Conservation (phyloP, 2,888 invertebrate genomes). For the Anthrax anthrax region DNA sequence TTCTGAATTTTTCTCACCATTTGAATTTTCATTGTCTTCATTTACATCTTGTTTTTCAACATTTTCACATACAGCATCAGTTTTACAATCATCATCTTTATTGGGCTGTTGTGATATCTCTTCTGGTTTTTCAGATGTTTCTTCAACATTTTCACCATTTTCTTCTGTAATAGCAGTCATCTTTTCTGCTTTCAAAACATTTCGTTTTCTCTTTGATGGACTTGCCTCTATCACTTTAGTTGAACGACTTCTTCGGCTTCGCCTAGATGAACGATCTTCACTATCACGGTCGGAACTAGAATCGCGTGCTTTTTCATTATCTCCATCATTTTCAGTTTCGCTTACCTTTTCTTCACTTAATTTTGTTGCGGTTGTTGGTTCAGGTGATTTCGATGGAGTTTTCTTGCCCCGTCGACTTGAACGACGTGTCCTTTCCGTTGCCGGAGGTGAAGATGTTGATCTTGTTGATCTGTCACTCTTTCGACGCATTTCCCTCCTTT, state of each 20-base stretch:
- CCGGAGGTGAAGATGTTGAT: constrained; percentile 48
- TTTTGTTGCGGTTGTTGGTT: constrained; percentile 20
- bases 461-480: constrained; percentile 57
- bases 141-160: constrained; percentile 25
- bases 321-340: constrained; percentile 11
- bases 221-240: background rate
- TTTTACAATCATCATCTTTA: background rate
- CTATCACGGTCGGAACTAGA: constrained; percentile 13
- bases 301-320: constrained; percentile 11
- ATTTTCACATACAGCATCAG: background rate
- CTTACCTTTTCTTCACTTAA: constrained; percentile 18
- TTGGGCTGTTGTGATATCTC: background rate
- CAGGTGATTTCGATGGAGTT: constrained; percentile 34
- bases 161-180: constrained; percentile 38
- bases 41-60: background rate
- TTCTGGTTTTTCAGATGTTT: background rate
- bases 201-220: constrained; percentile 1
- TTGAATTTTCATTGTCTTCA: background rate
- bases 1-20: too few species aligned
- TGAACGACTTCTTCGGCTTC: constrained; percentile 5
- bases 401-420: constrained; percentile 35
- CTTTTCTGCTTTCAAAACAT: background rate
- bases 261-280: constrained; percentile 5
- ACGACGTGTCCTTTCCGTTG: constrained; percentile 30
- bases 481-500: constrained; percentile 45